Evolutionary conservation across 1,140 invertebrate species (phyloP), one percentile per base, ranked within the genome.

Genomic region (Drosophila pallidifrons): DNA sequence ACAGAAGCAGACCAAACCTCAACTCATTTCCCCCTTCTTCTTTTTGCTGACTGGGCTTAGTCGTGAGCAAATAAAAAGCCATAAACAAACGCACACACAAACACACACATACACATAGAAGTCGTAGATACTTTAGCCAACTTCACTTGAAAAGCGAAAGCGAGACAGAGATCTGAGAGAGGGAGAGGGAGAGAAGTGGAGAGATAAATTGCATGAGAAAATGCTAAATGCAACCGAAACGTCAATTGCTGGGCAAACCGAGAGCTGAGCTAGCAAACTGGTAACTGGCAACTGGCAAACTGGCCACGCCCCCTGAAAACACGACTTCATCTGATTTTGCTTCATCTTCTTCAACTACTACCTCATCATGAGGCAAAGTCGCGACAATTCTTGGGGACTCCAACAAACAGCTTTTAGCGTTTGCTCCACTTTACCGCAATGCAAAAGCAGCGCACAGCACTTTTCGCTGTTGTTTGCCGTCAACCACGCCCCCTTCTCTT

Each of bases 231-330:
- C 83, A 88, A 67, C 83, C 83, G 64, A 83, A 87, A 76, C 83
- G 81, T 89, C 85, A 89, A 88, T 89, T 88, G 85, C 85, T 77
- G 83, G 82, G 82, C 81, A 83, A 82, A 81, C 80, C 65, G 52
- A 66, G 32, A 43, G 41, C 41, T 43, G 41, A 38, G 35, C 35
- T 10, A 10, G 35, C 35, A 38, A 38, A 43, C 41, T 43, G 35
- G 35, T 10, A 38, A 38, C 35, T 43, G 41, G 41, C 11, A 13
- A 35, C 47, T 32, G 7, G 47, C 47, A 49, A 57, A 66, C 45
- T 61, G 28, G 47, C 63, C 43, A 35, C 49, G 35, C 64, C 72
- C 60, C 15, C 10, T 49, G 32, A 25, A 16, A 38, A 51, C 28
- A 30, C 49, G 8, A 15, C 41, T 28, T 38, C 70, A 13, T 25